phyloP scores from a whole-genome alignment of 2,888 invertebrate genomes.

The Pammene fasciana region DNA sequence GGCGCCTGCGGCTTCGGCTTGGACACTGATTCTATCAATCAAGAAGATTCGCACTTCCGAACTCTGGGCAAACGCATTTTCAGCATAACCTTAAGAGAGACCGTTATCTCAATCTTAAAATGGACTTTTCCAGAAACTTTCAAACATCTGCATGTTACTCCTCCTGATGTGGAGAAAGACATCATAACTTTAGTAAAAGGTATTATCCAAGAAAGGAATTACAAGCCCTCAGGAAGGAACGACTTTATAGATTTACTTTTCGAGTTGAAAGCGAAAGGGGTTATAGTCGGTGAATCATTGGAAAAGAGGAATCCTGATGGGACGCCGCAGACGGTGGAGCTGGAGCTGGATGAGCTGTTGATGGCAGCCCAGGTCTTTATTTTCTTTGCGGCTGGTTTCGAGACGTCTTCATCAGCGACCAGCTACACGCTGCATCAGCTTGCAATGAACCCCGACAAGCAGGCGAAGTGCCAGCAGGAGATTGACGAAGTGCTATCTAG shows the following conservation, averaged over 20 bases:
- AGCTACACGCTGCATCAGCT: too few species aligned
- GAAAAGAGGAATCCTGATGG: conserved; percentile 1
- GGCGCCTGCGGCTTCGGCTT: conserved; percentile 24
- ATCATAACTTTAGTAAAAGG: not conserved
- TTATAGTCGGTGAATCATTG: not conserved
- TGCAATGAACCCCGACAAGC: too few species aligned
- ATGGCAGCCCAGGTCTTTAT: too few species aligned
- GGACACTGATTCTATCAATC: conserved; percentile 5
- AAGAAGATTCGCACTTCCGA: too few species aligned
- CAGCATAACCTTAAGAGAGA: too few species aligned
- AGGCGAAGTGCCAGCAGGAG: conserved; percentile 45
- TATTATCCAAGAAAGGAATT: not conserved
- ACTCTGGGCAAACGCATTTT: too few species aligned
- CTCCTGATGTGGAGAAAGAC: conserved; percentile 1
- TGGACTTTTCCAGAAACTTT: too few species aligned
- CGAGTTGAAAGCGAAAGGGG: conserved; percentile 1
- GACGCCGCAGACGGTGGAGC: not conserved
- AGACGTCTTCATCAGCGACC: too few species aligned
- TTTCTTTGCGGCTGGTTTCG: too few species aligned
- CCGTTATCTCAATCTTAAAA: too few species aligned
- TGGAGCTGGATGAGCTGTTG: too few species aligned
- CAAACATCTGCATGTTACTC: too few species aligned
- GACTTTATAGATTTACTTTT: conserved; percentile 13
- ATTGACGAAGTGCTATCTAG: conserved; percentile 53
- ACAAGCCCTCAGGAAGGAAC: not conserved